phyloP scores from a whole-genome alignment of 2,888 invertebrate species.

The Creontiades dilutus region DNA sequence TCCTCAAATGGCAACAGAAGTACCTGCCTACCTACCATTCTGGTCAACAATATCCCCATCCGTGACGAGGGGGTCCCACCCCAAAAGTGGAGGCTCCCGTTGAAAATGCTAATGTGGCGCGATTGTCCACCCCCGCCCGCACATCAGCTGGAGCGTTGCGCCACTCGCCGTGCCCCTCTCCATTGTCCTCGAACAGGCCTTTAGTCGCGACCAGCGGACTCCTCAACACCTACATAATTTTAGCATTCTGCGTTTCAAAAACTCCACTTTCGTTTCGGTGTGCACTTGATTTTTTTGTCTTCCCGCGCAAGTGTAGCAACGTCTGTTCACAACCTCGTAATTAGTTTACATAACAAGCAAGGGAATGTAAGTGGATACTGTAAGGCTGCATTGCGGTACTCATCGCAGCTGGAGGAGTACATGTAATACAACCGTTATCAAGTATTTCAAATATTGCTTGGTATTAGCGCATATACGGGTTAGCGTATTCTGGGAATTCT shows the following conservation, averaged over 20 bases:
- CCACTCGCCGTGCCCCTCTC: background rate
- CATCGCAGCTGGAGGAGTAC: no score
- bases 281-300: conserved; percentile 8
- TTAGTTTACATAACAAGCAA: background rate
- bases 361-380: no score
- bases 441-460: no score
- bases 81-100: conserved; percentile 21
- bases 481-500: no score
- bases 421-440: no score
- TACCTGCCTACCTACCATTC: background rate
- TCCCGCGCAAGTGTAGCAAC: background rate
- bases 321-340: background rate
- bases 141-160: background rate
- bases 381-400: no score
- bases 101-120: conserved; percentile 11
- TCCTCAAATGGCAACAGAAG: conserved; percentile 7
- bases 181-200: conserved; percentile 27
- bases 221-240: background rate
- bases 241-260: background rate
- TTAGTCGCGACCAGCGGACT: background rate
- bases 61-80: background rate
- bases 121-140: conserved; percentile 23
- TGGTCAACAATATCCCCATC: background rate
- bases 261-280: background rate
- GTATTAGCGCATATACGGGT: no score